These are phyloP conservation scores for Oasisia sp. DNA, from an alignment of 2,888 invertebrate species.

Conservation along the genomic window DNA sequence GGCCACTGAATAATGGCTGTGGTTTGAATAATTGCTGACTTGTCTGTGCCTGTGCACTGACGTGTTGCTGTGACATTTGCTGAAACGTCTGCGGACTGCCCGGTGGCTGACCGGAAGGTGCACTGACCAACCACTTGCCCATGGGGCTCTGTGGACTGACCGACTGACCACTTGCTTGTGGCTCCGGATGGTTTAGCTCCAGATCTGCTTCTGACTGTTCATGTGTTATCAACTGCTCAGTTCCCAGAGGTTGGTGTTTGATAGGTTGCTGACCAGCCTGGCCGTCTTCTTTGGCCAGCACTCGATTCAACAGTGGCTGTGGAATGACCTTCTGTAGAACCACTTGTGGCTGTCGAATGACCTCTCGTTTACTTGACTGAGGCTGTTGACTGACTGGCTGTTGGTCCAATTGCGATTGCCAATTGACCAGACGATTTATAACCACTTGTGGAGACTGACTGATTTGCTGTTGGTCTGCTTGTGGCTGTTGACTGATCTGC, in stretches of 20 bases:
- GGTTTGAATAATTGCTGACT: not conserved
- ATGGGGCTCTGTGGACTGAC: not conserved
- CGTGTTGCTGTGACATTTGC: not conserved
- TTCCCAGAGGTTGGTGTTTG: too few species aligned
- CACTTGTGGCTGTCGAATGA: not conserved
- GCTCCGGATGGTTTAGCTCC: not conserved
- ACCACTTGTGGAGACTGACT: not conserved
- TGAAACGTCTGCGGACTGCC: not conserved
- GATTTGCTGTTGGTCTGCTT: not conserved
- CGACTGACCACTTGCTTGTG: not conserved
- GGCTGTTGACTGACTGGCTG: not conserved
- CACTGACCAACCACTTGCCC: not conserved
- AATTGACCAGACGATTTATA: not conserved
- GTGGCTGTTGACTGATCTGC: not conserved
- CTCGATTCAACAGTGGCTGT: too few species aligned
- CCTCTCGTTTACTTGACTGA: not conserved
- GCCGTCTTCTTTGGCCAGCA: too few species aligned
- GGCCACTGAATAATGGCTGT: not conserved
- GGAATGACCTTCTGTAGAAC: too few species aligned
- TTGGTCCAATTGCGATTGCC: not conserved
- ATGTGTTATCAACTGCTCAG: not conserved
- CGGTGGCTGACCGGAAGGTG: not conserved
- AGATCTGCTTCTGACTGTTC: not conserved
- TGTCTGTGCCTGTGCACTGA: not conserved
- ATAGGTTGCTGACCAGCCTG: too few species aligned